Conservation (phyloP, 2,888 invertebrate species). For the Lamproptera curius region DNA sequence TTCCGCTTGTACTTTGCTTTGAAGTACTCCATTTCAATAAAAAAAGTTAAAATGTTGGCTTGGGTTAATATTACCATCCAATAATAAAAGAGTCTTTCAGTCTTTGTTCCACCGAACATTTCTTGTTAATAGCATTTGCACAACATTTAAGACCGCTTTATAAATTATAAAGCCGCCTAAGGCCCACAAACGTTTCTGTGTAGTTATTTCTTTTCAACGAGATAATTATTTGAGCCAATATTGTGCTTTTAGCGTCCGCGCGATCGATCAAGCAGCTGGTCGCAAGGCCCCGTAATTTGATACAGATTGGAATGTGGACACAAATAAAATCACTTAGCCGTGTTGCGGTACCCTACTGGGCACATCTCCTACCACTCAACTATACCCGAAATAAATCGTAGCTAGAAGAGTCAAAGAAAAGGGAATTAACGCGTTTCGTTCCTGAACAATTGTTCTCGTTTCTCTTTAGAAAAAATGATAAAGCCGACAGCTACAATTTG, state of each 20-base stretch:
- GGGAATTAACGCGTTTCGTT: conserved; percentile 31
- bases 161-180: conserved; percentile 9
- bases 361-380: conserved; percentile 54
- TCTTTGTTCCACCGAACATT: conserved; percentile 2
- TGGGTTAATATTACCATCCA: no score
- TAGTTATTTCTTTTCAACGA: conserved; percentile 20
- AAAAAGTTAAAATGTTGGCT: no score
- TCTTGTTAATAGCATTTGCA: conserved; percentile 7
- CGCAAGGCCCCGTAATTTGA: conserved; percentile 66
- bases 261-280: conserved; percentile 74
- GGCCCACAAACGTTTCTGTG: conserved; percentile 7
- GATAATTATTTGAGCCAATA: conserved; percentile 36
- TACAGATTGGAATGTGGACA: conserved; percentile 75
- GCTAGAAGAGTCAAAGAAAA: conserved; percentile 27
- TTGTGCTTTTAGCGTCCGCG: conserved; percentile 55
- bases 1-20: no score
- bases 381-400: conserved; percentile 29
- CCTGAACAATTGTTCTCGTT: conserved; percentile 21
- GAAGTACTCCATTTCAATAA: no score
- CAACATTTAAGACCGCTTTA: conserved; percentile 2
- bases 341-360: conserved; percentile 70
- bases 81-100: conserved; percentile 6
- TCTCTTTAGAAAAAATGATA: conserved; percentile 27
- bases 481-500: conserved; percentile 30
- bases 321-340: conserved; percentile 77